Evolutionary conservation across 2,888 invertebrate species (phyloP).

Genomic region (Argynnis bischoffii): DNA sequence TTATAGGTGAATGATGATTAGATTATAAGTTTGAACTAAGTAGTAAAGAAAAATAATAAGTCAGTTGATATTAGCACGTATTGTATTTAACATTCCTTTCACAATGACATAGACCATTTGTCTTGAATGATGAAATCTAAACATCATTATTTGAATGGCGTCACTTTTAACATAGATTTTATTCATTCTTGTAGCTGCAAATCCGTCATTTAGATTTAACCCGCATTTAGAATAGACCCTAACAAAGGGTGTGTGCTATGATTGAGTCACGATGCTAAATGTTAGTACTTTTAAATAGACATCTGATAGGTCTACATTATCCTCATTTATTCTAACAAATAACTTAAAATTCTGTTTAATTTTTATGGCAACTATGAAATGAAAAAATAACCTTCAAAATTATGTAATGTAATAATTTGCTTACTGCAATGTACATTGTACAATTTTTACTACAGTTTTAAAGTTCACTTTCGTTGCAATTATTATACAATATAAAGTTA

Average conservation of each 20-base stretch:
- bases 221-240: slow-evolving; percentile 46
- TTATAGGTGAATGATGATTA: background rate
- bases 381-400: background rate
- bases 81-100: slow-evolving; percentile 45
- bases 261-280: slow-evolving; percentile 5
- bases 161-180: slow-evolving; percentile 11
- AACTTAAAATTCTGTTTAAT: background rate
- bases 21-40: background rate
- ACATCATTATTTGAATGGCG: slow-evolving; percentile 5
- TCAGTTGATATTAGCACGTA: background rate
- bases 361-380: slow-evolving; percentile 6
- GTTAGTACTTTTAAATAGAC: too few relatives aligned
- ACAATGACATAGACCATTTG: slow-evolving; percentile 40
- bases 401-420: slow-evolving; percentile 11
- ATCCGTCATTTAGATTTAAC: slow-evolving; percentile 2
- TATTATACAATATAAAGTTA: too few relatives aligned
- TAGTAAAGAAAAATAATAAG: background rate
- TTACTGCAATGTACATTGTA: background rate
- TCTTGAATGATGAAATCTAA: slow-evolving; percentile 15
- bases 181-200: slow-evolving; percentile 1
- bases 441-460: too few relatives aligned
- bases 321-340: background rate
- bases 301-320: too few relatives aligned
- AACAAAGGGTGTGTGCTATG: slow-evolving; percentile 64
- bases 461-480: too few relatives aligned